phyloP scores from a whole-genome alignment of 2,888 invertebrate species.

The Harpalus rufipes region DNA sequence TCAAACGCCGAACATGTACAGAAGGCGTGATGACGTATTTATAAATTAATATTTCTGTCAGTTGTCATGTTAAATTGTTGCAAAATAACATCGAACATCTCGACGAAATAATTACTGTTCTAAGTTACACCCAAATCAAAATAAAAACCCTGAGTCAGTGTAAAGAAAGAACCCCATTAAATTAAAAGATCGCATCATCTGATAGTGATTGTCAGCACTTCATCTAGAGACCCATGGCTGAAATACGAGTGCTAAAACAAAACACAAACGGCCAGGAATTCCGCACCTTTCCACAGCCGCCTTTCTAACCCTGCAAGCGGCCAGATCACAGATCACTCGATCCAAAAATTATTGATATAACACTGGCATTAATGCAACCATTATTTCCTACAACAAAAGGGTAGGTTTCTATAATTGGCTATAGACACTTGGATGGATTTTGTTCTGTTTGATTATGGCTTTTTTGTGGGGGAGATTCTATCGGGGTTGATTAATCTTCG shows the following conservation, averaged over 20 bases:
- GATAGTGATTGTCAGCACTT: slow-evolving; percentile 47
- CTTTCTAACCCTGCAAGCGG: slow-evolving; percentile 10
- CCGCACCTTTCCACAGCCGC: slow-evolving; percentile 36
- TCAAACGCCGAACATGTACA: neutral
- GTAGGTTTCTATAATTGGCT: slow-evolving; percentile 67
- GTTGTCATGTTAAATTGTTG: neutral
- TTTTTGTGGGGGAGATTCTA: slow-evolving; percentile 61
- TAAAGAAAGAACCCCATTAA: slow-evolving; percentile 33
- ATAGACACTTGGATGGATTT: slow-evolving; percentile 49
- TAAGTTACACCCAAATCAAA: slow-evolving; percentile 30
- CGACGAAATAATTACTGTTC: slow-evolving; percentile 14
- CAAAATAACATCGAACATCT: neutral
- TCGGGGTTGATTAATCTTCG: slow-evolving; percentile 65
- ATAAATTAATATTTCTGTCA: slow-evolving; percentile 7
- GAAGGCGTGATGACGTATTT: neutral
- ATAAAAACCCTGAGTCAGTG: slow-evolving; percentile 31
- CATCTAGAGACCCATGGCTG: slow-evolving; percentile 28
- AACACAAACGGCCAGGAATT: slow-evolving; percentile 37
- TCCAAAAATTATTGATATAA: slow-evolving; percentile 58
- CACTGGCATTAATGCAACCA: slow-evolving; percentile 60
- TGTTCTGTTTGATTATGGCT: slow-evolving; percentile 52
- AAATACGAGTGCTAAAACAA: slow-evolving; percentile 49
- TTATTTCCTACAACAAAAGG: slow-evolving; percentile 65
- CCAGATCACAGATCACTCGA: slow-evolving; percentile 1
- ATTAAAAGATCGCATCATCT: slow-evolving; percentile 21